A percentile compares a stretch with the other conserved stretches of the same genome.
phyloP scores from a whole-genome alignment of 2,797 vertebrate genomes.

The Cuculus canorus region DNA sequence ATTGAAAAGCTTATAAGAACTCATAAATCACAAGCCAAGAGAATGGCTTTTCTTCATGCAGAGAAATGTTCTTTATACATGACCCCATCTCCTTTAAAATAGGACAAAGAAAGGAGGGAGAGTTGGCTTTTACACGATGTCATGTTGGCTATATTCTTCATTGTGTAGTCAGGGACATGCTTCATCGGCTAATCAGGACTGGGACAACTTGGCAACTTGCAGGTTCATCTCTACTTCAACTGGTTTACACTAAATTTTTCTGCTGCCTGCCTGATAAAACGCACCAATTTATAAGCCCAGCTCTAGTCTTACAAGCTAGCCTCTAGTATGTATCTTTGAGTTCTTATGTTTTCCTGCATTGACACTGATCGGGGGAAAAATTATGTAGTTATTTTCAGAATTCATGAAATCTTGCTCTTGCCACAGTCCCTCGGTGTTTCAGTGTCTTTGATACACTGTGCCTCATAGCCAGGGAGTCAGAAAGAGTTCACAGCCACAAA shows the following conservation, averaged over 20 bases:
- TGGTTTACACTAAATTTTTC: not conserved
- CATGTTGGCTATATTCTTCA: not conserved
- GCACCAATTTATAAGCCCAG: not conserved
- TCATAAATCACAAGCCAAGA: not conserved
- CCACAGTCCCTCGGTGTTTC: not conserved
- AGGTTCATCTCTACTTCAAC: not conserved
- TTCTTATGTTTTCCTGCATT: not conserved
- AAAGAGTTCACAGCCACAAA: not conserved
- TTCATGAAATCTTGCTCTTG: not conserved
- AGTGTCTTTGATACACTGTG: not conserved
- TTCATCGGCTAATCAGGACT: not conserved
- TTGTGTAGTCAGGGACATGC: rapidly evolving
- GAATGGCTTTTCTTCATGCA: not conserved
- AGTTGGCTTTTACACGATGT: not conserved
- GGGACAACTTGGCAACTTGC: not conserved
- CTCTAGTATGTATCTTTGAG: not conserved
- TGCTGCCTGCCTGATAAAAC: not conserved
- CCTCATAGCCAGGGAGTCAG: not conserved
- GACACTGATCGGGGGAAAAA: not conserved
- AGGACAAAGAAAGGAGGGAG: not conserved
- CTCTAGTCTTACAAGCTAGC: not conserved
- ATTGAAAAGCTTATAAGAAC: not conserved
- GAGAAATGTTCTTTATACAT: not conserved
- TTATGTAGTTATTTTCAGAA: not conserved
- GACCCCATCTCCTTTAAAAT: not conserved